A percentile compares a stretch with the other conserved stretches of the same genome.
Conservation (phyloP, 2,888 invertebrate genomes). For the Nomada hirtipes region DNA sequence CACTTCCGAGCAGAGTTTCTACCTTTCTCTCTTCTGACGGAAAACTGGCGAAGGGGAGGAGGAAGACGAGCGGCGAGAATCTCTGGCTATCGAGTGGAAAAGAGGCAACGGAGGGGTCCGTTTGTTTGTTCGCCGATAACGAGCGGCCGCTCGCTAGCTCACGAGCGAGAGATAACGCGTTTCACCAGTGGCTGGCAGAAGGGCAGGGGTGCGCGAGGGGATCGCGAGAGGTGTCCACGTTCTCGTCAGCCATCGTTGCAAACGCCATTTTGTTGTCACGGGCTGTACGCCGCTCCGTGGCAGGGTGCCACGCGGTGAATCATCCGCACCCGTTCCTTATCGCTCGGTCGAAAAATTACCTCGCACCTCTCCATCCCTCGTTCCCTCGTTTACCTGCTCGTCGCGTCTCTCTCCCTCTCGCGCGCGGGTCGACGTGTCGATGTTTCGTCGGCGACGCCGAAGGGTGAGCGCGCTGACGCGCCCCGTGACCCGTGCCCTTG, state of each 20-base stretch:
- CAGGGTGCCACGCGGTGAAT: constrained; percentile 32
- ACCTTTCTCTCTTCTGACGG: constrained; percentile 38
- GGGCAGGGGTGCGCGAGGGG: constrained; percentile 33
- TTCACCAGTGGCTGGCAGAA: constrained; percentile 29
- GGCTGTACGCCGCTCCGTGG: constrained; percentile 2
- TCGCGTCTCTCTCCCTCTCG: no score
- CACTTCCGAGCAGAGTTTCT: constrained; percentile 13
- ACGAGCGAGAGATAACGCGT: constrained; percentile 59
- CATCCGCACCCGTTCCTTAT: constrained; percentile 31
- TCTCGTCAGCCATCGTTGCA: constrained; percentile 58
- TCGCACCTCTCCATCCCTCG: not conserved
- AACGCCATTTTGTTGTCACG: constrained; percentile 70
- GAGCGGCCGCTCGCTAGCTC: constrained; percentile 61
- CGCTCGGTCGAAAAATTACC: constrained; percentile 18
- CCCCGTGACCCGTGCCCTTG: not conserved
- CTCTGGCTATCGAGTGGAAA: constrained; percentile 54
- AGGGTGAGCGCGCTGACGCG: not conserved
- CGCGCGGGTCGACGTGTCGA: no score
- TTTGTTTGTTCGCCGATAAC: constrained; percentile 81
- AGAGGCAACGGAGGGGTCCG: constrained; percentile 68
- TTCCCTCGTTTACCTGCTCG: no score
- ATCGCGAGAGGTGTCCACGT: constrained; percentile 38
- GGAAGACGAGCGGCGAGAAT: constrained; percentile 64
- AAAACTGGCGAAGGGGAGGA: constrained; percentile 47
- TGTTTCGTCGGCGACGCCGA: not conserved